phyloP scores from a whole-genome alignment of 2,888 invertebrate genomes.

The Zaprionus bogoriensis region DNA sequence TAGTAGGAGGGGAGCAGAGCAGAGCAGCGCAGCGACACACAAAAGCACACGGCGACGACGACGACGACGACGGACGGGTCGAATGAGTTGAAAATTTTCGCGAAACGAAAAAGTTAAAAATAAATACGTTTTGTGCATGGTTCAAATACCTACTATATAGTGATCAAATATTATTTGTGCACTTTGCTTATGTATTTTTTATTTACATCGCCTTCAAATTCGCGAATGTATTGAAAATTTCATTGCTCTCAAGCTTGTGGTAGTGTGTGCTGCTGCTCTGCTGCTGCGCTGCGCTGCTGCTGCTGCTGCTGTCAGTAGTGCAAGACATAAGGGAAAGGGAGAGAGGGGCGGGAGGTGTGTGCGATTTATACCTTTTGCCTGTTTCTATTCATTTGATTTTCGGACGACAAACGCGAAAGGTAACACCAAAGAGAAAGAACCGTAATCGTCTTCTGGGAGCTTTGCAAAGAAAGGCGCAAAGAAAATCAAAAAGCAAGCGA shows the following conservation, averaged over 20 bases:
- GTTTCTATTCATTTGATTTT: constrained; percentile 57
- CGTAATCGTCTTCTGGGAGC: constrained; percentile 57
- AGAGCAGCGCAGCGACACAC: constrained; percentile 45
- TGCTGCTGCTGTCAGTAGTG: constrained; percentile 11
- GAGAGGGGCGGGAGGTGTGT: constrained; percentile 28
- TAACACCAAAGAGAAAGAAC: constrained; percentile 66
- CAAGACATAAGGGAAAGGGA: constrained; percentile 24
- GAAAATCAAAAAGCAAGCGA: constrained; percentile 36
- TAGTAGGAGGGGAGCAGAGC: no score
- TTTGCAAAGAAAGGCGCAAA: constrained; percentile 45
- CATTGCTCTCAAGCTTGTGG: constrained; percentile 47
- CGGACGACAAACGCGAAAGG: constrained; percentile 58
- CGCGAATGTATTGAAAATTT: constrained; percentile 61
- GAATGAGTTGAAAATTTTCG: constrained; percentile 75
- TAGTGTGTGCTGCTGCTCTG: constrained; percentile 35
- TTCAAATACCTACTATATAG: constrained; percentile 46
- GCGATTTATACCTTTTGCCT: constrained; percentile 49
- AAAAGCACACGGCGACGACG: constrained; percentile 69
- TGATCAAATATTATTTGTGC: constrained; percentile 33
- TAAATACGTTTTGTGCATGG: constrained; percentile 75
- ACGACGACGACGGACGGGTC: constrained; percentile 57
- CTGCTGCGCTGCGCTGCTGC: no score
- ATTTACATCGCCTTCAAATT: constrained; percentile 12
- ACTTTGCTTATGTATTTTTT: constrained; percentile 32
- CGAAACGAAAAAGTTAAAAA: constrained; percentile 75